Base-by-base conservation (phyloP, 2,888 invertebrate genomes). In the Altica lythri region DNA sequence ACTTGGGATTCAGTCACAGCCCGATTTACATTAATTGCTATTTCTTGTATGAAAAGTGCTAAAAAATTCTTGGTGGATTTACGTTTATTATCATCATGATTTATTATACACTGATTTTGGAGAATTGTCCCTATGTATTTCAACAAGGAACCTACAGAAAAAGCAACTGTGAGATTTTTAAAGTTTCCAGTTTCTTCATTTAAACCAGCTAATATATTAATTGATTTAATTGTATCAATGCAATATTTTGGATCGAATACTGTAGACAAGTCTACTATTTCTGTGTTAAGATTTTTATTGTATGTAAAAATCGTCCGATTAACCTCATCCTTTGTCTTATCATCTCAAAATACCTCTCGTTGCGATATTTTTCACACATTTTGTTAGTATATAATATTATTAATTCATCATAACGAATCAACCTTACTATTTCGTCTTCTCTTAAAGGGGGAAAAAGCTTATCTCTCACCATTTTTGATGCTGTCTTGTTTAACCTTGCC, bases 271-370 rank as follows among this genome's bases (percentile, higher is more conserved):
- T 67, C 61, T 14, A 54, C 47, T 27, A 66, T 50, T 1, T 43
- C 37, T 0, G 32, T 8, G 42, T 64, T 48, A n/a, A 55, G 19
- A 17, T 44, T 35, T 25, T 37, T 22, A 53, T 22, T 2, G 52
- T 30, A 22, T 43, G 12, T 8, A 62, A 47, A 29, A 61, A 59
- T 16, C 61, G 45, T 17, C 61, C 63, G 8, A 63, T 13, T 9
- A 65, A 42, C 54, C 67, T 22, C 2, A 64, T 19, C 6, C 60
- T 51, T 16, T 52, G 47, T 29, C 64, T 32, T 14, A 64, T 63
- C 62, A 64, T 57, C 5, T 60, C 52, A 14, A 54, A 45, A 38
- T 65, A 59, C 37, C 61, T 56, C 5, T 30, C 14, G 22, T 58
- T 35, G 42, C 49, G 49, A 34, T 63, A 61, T 49, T 56, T 51